Evolutionary conservation across 1,140 invertebrate genomes (phyloP), one percentile per base, ranked within the genome.

Genomic region (Saxidomus purpurata): DNA sequence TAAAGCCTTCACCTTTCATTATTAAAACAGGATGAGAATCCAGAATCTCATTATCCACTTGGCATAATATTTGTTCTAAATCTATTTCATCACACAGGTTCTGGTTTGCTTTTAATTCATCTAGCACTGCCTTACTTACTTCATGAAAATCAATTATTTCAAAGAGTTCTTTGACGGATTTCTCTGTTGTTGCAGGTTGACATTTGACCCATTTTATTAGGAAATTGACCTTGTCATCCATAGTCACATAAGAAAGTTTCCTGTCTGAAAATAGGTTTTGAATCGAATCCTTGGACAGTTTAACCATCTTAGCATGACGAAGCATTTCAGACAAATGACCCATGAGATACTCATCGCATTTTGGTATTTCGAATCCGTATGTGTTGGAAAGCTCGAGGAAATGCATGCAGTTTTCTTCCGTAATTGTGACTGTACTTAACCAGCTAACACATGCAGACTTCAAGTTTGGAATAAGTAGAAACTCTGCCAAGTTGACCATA

Each of bases 231-330:
- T 43, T 76, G 4, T 76, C 38, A 9, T 76, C 71, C n/a, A 76
- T 49, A 15, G 17, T 4, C 38, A 76, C 71, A 22, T 76, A 76
- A 1, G 71, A 76, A 9, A 76, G 43, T 43, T 19, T 13, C 43
- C 17, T n/a, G 25, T 76, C 71, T 25, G 71, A 40, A 22, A 76
- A 47, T 9, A 76, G 43, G 2, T n/a, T 8, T 11, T 25, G 2
- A n/a, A 76, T 49, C 9, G 71, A 76, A 76, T 76, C 71, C 13
- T 76, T 76, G 9, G 71, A 43, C 34, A 76, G 34, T 8, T 76
- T 40, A n/a, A 76, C 8, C 71, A 76, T 76, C 43, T 76, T 8
- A 2, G 9, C 3, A 8, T 9, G 9, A 8, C 13, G 9, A 43
- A 76, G 71, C 43, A 76, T 43, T 59, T 43, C 31, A 3, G 71